Conservation (phyloP, 2,113 vertebrate species). For the Carassius auratus region DNA sequence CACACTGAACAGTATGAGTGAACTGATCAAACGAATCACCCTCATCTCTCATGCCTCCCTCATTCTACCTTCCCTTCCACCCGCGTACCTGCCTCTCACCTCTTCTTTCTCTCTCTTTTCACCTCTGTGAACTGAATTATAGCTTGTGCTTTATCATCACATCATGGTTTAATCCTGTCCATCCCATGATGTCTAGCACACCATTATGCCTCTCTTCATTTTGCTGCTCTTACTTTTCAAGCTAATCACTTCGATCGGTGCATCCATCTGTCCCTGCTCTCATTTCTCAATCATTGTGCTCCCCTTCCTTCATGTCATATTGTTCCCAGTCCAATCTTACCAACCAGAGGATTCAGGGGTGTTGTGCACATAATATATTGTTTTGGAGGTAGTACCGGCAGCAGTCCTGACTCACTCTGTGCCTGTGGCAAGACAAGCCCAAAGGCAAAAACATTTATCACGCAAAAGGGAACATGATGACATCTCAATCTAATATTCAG, state of each 20-base stretch:
- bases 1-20: constrained; percentile 47
- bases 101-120: constrained; percentile 34
- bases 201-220: constrained; percentile 20
- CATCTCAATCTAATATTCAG: neutral
- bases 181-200: constrained; percentile 31
- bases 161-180: constrained; percentile 23
- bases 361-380: neutral
- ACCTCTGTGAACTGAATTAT: constrained; percentile 47
- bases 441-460: neutral
- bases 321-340: constrained; percentile 20
- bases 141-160: constrained; percentile 46
- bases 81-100: constrained; percentile 37
- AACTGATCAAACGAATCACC: constrained; percentile 60
- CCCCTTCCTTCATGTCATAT: neutral
- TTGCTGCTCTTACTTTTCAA: neutral
- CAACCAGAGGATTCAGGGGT: neutral
- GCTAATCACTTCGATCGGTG: neutral
- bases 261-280: constrained; percentile 7
- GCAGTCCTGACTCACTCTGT: neutral
- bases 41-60: constrained; percentile 32
- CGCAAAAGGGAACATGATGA: neutral
- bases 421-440: neutral
- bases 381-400: neutral
- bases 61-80: constrained; percentile 40
- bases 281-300: constrained; percentile 4